These are phyloP conservation scores for Octomys mimax DNA, from an alignment of 2,797 vertebrate species.

Conservation along the genomic window DNA sequence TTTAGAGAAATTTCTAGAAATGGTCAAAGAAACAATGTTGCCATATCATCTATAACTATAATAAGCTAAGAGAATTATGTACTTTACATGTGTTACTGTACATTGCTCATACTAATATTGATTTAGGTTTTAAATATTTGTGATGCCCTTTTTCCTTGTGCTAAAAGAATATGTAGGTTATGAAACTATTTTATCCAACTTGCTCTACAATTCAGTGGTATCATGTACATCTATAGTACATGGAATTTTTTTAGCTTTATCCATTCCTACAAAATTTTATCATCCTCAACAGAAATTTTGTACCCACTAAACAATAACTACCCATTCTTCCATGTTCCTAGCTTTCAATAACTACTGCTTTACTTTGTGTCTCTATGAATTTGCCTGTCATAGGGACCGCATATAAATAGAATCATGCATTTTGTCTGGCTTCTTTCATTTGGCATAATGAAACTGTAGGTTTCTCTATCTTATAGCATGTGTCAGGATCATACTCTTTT, in stretches of 20 bases:
- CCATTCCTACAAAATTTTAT: background rate
- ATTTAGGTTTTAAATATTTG: conserved; percentile 34
- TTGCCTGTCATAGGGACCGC: background rate
- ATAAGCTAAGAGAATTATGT: background rate
- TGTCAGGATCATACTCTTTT: background rate
- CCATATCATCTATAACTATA: background rate
- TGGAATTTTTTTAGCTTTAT: background rate
- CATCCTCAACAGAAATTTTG: background rate
- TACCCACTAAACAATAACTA: background rate
- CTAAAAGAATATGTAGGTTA: background rate
- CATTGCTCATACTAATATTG: background rate
- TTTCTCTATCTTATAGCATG: background rate
- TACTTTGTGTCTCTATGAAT: background rate
- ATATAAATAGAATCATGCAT: background rate
- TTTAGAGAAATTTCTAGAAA: conserved; percentile 26
- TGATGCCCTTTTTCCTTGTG: background rate
- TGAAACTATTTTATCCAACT: background rate
- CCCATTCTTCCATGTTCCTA: background rate
- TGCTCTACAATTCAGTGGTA: background rate
- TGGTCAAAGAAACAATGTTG: background rate
- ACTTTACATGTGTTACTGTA: fast-evolving
- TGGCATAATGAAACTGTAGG: background rate
- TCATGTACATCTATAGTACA: background rate
- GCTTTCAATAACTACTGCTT: background rate
- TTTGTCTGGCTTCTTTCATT: background rate